Conservation (phyloP, 2,113 vertebrate genomes). For the Laticauda colubrina region DNA sequence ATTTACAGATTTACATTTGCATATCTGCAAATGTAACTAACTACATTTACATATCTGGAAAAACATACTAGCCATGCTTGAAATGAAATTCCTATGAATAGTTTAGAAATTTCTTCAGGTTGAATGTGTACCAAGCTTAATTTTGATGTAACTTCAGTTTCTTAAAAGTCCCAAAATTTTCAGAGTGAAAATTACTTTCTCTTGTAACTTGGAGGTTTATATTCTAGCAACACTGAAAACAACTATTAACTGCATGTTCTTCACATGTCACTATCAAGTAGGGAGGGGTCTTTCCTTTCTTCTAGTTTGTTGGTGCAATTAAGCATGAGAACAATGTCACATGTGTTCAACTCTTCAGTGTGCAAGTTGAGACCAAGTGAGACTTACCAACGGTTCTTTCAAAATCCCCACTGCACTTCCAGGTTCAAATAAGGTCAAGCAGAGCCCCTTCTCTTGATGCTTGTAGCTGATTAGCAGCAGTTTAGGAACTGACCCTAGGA, state of each 20-base stretch:
- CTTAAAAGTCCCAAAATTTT: background rate
- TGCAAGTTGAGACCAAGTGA: constrained; percentile 13
- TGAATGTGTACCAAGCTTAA: background rate
- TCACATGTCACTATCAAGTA: background rate
- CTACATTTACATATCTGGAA: background rate
- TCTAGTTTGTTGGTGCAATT: background rate
- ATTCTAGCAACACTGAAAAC: background rate
- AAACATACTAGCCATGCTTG: background rate
- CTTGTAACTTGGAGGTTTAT: background rate
- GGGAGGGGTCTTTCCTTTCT: no score
- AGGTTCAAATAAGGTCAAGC: background rate
- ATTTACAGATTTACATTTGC: no score
- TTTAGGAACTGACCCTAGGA: constrained; percentile 17
- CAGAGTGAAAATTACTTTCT: background rate
- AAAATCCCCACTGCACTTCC: background rate
- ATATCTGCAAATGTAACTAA: no score
- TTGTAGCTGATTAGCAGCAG: background rate
- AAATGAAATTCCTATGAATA: background rate
- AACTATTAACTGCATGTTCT: background rate
- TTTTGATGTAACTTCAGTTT: background rate
- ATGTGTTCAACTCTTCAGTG: background rate
- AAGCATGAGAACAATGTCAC: background rate
- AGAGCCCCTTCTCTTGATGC: constrained; percentile 3
- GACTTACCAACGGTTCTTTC: background rate
- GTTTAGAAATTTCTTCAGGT: background rate